Base-by-base conservation (phyloP, 2,797 vertebrate species). In the Hyperoplus immaculatus region DNA sequence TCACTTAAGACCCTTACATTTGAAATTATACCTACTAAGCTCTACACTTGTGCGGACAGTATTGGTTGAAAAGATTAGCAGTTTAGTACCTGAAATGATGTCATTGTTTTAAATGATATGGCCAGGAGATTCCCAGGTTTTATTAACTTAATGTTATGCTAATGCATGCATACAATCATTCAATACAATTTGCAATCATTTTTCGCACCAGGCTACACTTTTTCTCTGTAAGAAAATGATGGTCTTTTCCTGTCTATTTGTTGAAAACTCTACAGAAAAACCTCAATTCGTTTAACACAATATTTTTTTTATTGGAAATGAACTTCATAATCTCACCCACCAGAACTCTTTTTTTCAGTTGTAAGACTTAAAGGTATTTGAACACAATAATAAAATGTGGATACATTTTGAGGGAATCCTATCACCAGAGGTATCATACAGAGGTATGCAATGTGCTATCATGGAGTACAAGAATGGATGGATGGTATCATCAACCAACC, bases 401-500 rank as follows among this genome's bases (percentile, higher is more conserved):
- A 0, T 1, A 1, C 12, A 60, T 13, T 55, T 49, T 50, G n/a
- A 61, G 12, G 16, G 56, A 39, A 55, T 39, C 16, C 4, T 18
- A 8, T 47, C 15, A 62, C 21, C 15, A 10, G 11, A 29, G 29
- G 3, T 29, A 29, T 29, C 29, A 1, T 4, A 15, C 9, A n/a
- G n/a, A 29, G 18, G 8, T 21, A 36, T 42, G 18, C 11, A 13
- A 50, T 50, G 29, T 29, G 55, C 21, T 36, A n/a, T 38, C 15
- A 51, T 0, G 13, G 5, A 8, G 36, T 46, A 66, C 38, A 60
- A 39, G 10, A 62, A 60, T 49, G 12, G 8, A 59, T 9, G 8
- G 4, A 73, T 18, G 29, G 14, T 61, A 50, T 80, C 54, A 70
- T 66, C 41, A 82, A 70, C 10, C 47, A 56, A 60, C 45, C 61